A percentile compares a stretch with the other conserved stretches of the same genome.
phyloP scores from a whole-genome alignment of 2,888 invertebrate species.

The Drosophila planitibia region DNA sequence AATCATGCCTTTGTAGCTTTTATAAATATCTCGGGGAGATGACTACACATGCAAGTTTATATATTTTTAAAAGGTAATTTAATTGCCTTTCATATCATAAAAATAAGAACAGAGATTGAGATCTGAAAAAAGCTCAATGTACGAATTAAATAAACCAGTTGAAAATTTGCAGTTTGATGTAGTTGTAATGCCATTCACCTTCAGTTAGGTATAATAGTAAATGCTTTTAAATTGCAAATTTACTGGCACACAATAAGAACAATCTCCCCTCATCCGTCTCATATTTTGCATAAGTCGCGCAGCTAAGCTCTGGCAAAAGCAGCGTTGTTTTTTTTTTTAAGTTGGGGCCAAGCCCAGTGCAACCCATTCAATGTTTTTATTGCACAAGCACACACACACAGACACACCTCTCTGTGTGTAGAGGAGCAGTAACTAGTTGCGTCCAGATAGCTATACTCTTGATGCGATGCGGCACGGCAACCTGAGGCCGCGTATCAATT shows the following conservation, averaged over 20 bases:
- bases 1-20: background rate
- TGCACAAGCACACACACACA: background rate
- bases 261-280: background rate
- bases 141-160: background rate
- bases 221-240: constrained; percentile 18
- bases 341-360: constrained; percentile 36
- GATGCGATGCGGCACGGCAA: constrained; percentile 53
- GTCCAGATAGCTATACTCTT: constrained; percentile 20
- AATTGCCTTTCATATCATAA: background rate
- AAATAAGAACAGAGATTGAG: background rate
- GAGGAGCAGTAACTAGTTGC: background rate
- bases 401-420: constrained; percentile 4
- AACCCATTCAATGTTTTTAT: constrained; percentile 30
- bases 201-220: background rate
- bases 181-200: constrained; percentile 1
- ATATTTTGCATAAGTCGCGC: constrained; percentile 18
- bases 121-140: background rate
- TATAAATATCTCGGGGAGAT: background rate
- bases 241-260: constrained; percentile 11
- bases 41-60: background rate
- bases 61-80: background rate
- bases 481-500: constrained; percentile 79
- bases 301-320: constrained; percentile 3
- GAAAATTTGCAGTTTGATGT: background rate
- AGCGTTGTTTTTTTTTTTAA: constrained; percentile 1